phyloP scores from a whole-genome alignment of 2,888 invertebrate species.

The Oeneis ivallda region DNA sequence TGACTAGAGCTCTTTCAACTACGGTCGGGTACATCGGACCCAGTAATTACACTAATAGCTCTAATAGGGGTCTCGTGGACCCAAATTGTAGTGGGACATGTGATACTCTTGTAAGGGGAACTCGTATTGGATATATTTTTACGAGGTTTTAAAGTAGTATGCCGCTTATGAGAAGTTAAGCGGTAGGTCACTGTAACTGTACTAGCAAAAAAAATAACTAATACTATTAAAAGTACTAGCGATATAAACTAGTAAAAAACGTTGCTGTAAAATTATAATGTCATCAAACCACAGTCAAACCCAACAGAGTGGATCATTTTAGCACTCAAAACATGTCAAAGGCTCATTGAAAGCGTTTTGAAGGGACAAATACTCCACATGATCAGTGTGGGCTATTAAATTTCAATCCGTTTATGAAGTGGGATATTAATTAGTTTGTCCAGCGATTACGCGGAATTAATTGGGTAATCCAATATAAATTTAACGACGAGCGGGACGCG shows the following conservation, averaged over 20 bases:
- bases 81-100: slow-evolving; percentile 24
- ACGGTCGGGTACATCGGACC: slow-evolving; percentile 54
- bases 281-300: neutral
- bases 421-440: slow-evolving; percentile 67
- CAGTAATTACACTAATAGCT: slow-evolving; percentile 65
- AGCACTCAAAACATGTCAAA: slow-evolving; percentile 12
- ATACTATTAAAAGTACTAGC: too few relatives aligned
- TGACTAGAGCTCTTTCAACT: slow-evolving; percentile 19
- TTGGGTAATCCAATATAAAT: slow-evolving; percentile 73
- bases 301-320: neutral
- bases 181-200: too few relatives aligned
- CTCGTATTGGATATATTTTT: slow-evolving; percentile 25
- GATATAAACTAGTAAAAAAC: too few relatives aligned
- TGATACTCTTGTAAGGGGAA: slow-evolving; percentile 26
- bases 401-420: slow-evolving; percentile 63
- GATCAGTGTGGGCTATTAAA: slow-evolving; percentile 63
- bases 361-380: slow-evolving; percentile 42
- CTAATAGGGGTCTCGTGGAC: slow-evolving; percentile 56
- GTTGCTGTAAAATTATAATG: neutral
- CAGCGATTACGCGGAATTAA: slow-evolving; percentile 70
- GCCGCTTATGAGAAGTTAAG: neutral
- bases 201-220: too few relatives aligned
- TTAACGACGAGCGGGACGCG: slow-evolving; percentile 49
- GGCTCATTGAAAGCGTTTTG: slow-evolving; percentile 32
- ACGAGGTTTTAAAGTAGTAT: slow-evolving; percentile 6